Percentiles rank a stretch among this genome's conserved stretches.
phyloP scores from a whole-genome alignment of 2,113 vertebrate species.

The Natator depressus region DNA sequence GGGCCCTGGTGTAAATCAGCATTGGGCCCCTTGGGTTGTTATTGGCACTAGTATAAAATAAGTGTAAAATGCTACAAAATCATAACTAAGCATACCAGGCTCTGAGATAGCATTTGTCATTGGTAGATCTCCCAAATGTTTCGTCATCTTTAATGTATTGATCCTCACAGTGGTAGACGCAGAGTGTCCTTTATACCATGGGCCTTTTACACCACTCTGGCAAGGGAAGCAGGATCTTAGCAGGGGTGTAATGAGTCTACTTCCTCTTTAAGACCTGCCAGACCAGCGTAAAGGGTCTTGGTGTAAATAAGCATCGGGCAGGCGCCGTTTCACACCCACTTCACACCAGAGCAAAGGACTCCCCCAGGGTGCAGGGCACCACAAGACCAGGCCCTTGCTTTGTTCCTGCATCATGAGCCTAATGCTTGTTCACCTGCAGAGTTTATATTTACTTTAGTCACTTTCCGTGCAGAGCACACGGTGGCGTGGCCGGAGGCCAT shows the following conservation, averaged over 20 bases:
- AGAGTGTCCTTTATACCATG: too few species aligned
- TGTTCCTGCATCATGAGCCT: accelerated
- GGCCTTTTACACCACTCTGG: not conserved
- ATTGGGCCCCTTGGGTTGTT: too few species aligned
- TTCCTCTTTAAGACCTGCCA: not conserved
- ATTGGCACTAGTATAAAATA: too few species aligned
- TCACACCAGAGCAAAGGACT: not conserved
- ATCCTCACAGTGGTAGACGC: too few species aligned
- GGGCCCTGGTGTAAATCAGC: too few species aligned
- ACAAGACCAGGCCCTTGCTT: not conserved
- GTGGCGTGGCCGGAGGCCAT: accelerated
- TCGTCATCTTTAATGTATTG: too few species aligned
- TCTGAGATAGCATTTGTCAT: too few species aligned
- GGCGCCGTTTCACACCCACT: not conserved
- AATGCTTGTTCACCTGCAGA: accelerated
- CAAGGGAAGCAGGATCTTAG: not conserved
- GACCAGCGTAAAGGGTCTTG: not conserved
- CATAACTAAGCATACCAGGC: too few species aligned
- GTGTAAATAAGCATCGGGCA: not conserved
- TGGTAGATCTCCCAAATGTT: too few species aligned
- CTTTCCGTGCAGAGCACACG: accelerated
- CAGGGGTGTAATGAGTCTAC: not conserved
- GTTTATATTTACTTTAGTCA: accelerated
- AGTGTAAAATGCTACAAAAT: too few species aligned
- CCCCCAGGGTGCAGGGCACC: not conserved